phyloP scores from a whole-genome alignment of 2,888 invertebrate genomes.

The Synergus itoensis region DNA sequence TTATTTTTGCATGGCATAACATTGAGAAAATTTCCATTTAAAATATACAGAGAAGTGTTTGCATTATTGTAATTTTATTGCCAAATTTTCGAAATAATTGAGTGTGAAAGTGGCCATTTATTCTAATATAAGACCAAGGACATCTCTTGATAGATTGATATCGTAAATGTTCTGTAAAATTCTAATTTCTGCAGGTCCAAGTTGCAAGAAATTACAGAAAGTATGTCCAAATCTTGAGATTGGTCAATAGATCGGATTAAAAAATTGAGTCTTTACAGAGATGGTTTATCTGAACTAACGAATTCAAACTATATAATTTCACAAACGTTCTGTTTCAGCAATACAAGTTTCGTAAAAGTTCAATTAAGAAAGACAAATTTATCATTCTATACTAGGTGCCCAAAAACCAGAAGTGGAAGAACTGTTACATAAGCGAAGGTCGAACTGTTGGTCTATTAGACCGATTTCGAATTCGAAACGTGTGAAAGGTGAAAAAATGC shows the following conservation, averaged over 20 bases:
- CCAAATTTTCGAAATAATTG: background rate
- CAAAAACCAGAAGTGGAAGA: conserved; percentile 25
- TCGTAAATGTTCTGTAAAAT: background rate
- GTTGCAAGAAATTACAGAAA: background rate
- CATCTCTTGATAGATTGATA: background rate
- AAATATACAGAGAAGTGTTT: background rate
- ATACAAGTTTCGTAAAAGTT: conserved; percentile 12
- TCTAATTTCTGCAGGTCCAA: background rate
- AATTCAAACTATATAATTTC: conserved; percentile 20
- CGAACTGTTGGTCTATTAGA: background rate
- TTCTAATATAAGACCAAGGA: background rate
- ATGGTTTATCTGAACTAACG: conserved; percentile 13
- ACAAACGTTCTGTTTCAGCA: conserved; percentile 13
- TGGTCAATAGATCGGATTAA: background rate
- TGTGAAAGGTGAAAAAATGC: conserved; percentile 18
- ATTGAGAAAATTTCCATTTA: background rate
- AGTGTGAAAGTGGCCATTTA: background rate
- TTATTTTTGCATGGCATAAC: background rate
- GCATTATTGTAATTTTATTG: background rate
- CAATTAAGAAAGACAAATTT: conserved; percentile 5
- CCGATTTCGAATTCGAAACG: conserved; percentile 17
- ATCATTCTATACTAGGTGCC: background rate
- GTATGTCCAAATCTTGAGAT: background rate
- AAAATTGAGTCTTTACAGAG: background rate
- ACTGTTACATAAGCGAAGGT: conserved; percentile 8